Percentiles rank a stretch among this genome's conserved stretches.
These are phyloP conservation scores for Thinocorus orbignyianus DNA, from an alignment of 2,113 vertebrate species.

Conservation along the genomic window DNA sequence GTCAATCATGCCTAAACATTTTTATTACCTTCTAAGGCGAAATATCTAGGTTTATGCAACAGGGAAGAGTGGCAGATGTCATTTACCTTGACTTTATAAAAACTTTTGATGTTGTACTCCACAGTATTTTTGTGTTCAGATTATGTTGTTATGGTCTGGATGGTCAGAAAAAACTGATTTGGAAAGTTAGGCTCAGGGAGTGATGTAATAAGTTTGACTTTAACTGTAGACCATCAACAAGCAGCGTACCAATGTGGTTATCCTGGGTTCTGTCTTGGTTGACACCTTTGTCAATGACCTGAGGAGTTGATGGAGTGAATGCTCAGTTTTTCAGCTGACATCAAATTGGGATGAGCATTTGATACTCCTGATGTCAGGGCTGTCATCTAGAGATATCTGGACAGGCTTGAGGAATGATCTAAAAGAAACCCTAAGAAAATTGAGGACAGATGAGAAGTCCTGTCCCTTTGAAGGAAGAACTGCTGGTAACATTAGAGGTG, in stretches of 20 bases:
- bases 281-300: neutral
- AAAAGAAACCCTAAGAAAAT: neutral
- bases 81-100: neutral
- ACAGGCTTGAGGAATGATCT: neutral
- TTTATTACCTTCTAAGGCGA: neutral
- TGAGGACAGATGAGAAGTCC: neutral
- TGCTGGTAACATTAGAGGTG: neutral
- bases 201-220: neutral
- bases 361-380: neutral
- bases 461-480: neutral
- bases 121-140: neutral
- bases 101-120: neutral
- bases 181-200: neutral
- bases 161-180: fast-evolving
- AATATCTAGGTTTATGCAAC: neutral
- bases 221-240: neutral
- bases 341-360: neutral
- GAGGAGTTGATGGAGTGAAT: neutral
- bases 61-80: neutral
- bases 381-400: neutral
- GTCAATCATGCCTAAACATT: neutral
- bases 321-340: neutral
- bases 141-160: neutral
- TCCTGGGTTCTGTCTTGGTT: neutral
- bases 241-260: neutral